Percentiles rank a stretch among this genome's conserved stretches.
Evolutionary conservation across 1,140 invertebrate genomes (phyloP).

Genomic region (Drosophila sulfurigaster): DNA sequence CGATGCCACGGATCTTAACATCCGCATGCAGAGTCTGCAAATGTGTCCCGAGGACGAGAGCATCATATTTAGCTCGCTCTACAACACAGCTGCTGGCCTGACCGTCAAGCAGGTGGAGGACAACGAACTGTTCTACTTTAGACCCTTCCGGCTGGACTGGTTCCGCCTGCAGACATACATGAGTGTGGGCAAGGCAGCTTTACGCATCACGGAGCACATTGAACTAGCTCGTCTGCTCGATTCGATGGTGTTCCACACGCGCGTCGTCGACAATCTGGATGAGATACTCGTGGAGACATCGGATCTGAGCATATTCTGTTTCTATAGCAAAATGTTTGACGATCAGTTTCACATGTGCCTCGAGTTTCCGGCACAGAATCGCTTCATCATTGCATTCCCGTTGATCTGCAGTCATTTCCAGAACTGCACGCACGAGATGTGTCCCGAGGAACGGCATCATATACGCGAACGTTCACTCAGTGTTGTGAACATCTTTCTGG

Average conservation of each 20-base stretch:
- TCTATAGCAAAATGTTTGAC: constrained; percentile 98
- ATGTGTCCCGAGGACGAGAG: constrained; percentile 97
- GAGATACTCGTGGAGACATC: constrained; percentile 98
- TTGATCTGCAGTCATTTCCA: constrained; percentile 99
- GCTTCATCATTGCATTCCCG: constrained; percentile 98
- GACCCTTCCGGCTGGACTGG: constrained; percentile 98
- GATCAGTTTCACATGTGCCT: constrained; percentile 99
- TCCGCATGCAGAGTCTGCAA: constrained; percentile 94
- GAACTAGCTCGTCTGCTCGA: constrained; percentile 97
- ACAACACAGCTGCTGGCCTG: constrained; percentile 94
- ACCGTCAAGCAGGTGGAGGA: constrained; percentile 98
- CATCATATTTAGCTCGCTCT: constrained; percentile 96
- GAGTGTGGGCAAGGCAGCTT: constrained; percentile 92
- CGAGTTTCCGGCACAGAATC: constrained; percentile 98
- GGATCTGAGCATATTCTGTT: constrained; percentile 98
- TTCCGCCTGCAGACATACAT: constrained; percentile 98
- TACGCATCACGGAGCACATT: constrained; percentile 94
- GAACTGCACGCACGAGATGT: constrained; percentile 98
- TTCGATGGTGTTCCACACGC: constrained; percentile 98
- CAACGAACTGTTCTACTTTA: constrained; percentile 98
- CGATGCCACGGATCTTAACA: constrained; percentile 96
- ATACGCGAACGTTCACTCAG: constrained; percentile 97
- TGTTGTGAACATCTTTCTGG: constrained; percentile 98
- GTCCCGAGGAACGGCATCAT: constrained; percentile 99
- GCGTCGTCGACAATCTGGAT: constrained; percentile 99